These are phyloP conservation scores for Montifringilla adamsi DNA, from an alignment of 2,113 vertebrate species.

Conservation along the genomic window DNA sequence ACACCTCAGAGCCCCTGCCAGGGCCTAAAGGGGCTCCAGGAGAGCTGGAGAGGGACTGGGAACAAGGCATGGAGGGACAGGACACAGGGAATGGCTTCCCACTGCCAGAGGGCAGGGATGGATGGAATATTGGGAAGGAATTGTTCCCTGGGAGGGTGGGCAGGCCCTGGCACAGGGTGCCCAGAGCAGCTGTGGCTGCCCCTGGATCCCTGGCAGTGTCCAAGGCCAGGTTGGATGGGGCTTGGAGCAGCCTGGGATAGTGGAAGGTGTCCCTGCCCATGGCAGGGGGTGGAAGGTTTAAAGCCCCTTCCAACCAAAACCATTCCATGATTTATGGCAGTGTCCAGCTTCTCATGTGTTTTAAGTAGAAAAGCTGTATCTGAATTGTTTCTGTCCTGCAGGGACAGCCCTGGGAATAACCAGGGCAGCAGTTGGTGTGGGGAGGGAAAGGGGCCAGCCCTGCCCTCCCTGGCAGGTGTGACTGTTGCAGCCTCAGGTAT, in stretches of 20 bases:
- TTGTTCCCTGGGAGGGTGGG: background rate
- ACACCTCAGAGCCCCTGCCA: background rate
- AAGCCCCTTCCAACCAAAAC: background rate
- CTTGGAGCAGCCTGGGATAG: fast-evolving
- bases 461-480: background rate
- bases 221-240: fast-evolving
- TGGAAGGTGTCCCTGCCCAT: background rate
- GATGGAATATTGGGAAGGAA: background rate
- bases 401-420: background rate
- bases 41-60: background rate
- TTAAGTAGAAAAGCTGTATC: background rate
- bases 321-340: no score
- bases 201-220: background rate
- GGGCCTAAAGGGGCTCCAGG: background rate
- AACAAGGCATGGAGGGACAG: background rate
- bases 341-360: background rate
- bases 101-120: fast-evolving
- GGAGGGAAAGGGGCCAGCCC: background rate
- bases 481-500: fast-evolving
- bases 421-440: background rate
- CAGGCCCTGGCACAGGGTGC: background rate
- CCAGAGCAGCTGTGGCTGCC: background rate
- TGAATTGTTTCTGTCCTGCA: background rate
- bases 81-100: background rate
- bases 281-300: background rate